phyloP scores from a whole-genome alignment of 2,797 vertebrate species.

The Malurus leucopterus region DNA sequence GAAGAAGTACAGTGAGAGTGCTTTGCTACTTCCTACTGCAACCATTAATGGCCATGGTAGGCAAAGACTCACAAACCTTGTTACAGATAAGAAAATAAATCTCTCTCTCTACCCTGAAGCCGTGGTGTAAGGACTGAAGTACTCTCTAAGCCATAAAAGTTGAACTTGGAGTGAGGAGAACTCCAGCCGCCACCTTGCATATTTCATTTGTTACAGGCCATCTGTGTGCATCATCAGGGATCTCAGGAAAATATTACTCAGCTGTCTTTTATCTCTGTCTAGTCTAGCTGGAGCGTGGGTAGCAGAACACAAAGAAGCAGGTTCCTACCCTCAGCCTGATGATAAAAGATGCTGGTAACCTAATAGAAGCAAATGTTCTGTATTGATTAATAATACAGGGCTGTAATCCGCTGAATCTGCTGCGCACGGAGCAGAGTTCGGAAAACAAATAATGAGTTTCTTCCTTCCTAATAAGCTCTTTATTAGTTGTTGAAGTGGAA shows the following conservation, averaged over 20 bases:
- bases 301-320: constrained; percentile 44
- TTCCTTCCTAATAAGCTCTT: constrained; percentile 48
- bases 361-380: constrained; percentile 27
- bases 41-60: neutral
- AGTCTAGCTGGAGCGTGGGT: constrained; percentile 37
- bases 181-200: constrained; percentile 45
- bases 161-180: constrained; percentile 38
- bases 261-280: constrained; percentile 62
- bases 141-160: constrained; percentile 16
- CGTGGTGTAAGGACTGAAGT: neutral
- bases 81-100: constrained; percentile 9
- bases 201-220: constrained; percentile 59
- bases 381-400: constrained; percentile 47
- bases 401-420: neutral
- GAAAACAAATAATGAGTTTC: constrained; percentile 37
- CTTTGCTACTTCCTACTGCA: neutral
- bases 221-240: constrained; percentile 56
- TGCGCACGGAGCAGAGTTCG: neutral
- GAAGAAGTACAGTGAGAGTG: neutral
- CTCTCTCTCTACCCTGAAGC: neutral
- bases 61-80: neutral
- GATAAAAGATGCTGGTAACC: constrained; percentile 36
- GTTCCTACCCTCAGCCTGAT: constrained; percentile 32
- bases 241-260: constrained; percentile 63
- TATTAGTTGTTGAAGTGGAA: constrained; percentile 64